Evolutionary conservation across 1,140 invertebrate species (phyloP).

Genomic region (Apis cerana): DNA sequence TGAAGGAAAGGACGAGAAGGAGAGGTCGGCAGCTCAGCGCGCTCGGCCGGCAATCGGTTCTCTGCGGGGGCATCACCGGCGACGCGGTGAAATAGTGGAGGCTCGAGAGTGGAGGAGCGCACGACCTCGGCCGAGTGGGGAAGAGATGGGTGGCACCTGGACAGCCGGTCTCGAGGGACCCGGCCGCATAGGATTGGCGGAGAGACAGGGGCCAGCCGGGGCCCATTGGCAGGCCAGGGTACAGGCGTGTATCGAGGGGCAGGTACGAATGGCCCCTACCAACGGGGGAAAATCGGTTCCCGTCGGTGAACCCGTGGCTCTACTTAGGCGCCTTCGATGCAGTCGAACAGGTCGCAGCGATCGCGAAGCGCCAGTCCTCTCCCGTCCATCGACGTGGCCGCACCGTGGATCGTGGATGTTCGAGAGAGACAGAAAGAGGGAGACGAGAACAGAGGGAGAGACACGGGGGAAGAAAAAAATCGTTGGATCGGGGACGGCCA

Average conservation of each 20-base stretch:
- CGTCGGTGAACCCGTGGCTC: slow-evolving; percentile 44
- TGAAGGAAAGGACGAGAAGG: too few relatives aligned
- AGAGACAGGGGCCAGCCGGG: neutral
- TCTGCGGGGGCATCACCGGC: neutral
- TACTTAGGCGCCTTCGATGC: slow-evolving; percentile 60
- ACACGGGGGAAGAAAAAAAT: slow-evolving; percentile 1
- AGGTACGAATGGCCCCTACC: slow-evolving; percentile 42
- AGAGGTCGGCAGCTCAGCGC: neutral
- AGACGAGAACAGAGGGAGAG: slow-evolving; percentile 40
- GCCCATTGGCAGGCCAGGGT: slow-evolving; percentile 35
- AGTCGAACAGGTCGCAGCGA: slow-evolving; percentile 72
- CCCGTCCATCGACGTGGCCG: slow-evolving; percentile 78
- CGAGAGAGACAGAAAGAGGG: slow-evolving; percentile 56
- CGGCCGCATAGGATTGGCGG: slow-evolving; percentile 41
- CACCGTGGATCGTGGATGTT: slow-evolving; percentile 69
- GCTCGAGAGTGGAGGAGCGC: slow-evolving; percentile 22
- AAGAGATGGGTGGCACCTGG: slow-evolving; percentile 51
- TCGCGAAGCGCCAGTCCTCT: slow-evolving; percentile 77
- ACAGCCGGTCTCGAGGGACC: slow-evolving; percentile 7
- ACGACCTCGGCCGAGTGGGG: slow-evolving; percentile 28
- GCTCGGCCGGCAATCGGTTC: slow-evolving; percentile 7
- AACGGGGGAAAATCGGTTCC: slow-evolving; percentile 49
- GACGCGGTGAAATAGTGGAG: slow-evolving; percentile 33
- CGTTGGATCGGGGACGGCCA: neutral
- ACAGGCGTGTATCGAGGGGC: slow-evolving; percentile 59